Evolutionary conservation across 2,888 invertebrate genomes (phyloP).

Genomic region (Noctua janthe): DNA sequence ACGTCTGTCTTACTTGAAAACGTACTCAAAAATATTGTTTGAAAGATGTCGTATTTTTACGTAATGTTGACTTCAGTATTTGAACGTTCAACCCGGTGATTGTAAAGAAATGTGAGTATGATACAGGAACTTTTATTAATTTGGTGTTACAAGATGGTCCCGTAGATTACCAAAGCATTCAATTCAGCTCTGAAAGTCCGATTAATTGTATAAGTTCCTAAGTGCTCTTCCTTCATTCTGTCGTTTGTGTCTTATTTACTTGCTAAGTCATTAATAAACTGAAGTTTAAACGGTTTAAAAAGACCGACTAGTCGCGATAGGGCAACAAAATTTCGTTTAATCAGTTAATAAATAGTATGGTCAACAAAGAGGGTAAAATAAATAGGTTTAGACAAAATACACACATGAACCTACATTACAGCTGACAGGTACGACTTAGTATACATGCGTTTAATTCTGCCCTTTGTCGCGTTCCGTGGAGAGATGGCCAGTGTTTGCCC

Average conservation of each 20-base stretch:
- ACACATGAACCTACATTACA: not conserved
- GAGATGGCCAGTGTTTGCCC: slow-evolving; percentile 70
- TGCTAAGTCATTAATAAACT: slow-evolving; percentile 19
- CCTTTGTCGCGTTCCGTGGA: slow-evolving; percentile 44
- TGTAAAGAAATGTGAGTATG: not conserved
- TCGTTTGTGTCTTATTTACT: slow-evolving; percentile 31
- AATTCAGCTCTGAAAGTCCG: slow-evolving; percentile 15
- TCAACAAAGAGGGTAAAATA: not conserved
- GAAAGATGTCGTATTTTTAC: not conserved
- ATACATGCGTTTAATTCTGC: slow-evolving; percentile 38
- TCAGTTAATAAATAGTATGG: not conserved
- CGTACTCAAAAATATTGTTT: not conserved
- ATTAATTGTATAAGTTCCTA: slow-evolving; percentile 26
- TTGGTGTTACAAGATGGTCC: not conserved
- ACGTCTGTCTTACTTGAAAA: too few relatives aligned
- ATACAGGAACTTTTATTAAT: not conserved
- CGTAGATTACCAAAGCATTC: not conserved
- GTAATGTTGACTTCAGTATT: not conserved
- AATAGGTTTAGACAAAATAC: slow-evolving; percentile 15
- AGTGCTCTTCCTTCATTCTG: slow-evolving; percentile 29
- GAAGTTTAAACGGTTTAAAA: slow-evolving; percentile 1
- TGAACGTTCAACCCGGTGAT: not conserved
- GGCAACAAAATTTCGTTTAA: not conserved
- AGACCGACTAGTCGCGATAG: not conserved
- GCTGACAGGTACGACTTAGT: slow-evolving; percentile 32